Evolutionary conservation across 2,797 vertebrate genomes (phyloP).

Genomic region (Scleropages formosus): DNA sequence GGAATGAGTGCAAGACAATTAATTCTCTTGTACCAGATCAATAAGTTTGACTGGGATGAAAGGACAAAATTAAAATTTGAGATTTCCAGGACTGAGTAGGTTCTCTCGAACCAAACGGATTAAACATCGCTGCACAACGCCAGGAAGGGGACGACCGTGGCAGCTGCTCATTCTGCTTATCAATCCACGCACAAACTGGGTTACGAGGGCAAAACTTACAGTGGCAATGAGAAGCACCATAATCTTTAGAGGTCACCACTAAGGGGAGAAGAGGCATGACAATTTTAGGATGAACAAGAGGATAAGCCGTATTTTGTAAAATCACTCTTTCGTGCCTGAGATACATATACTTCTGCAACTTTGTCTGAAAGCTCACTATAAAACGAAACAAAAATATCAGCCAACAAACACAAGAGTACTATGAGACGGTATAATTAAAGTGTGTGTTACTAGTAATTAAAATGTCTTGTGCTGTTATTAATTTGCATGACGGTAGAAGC

Average conservation of each 20-base stretch:
- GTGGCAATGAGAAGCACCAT: neutral
- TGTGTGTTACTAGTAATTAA: too few relatives aligned
- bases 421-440: neutral
- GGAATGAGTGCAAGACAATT: neutral
- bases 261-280: neutral
- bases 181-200: neutral
- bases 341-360: too few relatives aligned
- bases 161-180: neutral
- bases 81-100: too few relatives aligned
- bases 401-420: neutral
- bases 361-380: too few relatives aligned
- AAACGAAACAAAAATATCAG: too few relatives aligned
- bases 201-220: neutral
- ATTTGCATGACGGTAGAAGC: too few relatives aligned
- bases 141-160: neutral
- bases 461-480: too few relatives aligned
- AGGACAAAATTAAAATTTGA: too few relatives aligned
- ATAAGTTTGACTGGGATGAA: too few relatives aligned
- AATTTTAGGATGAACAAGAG: neutral
- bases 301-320: neutral
- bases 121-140: too few relatives aligned
- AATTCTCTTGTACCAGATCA: too few relatives aligned
- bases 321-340: too few relatives aligned
- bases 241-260: neutral
- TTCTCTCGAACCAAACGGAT: neutral